Evolutionary conservation across 2,797 vertebrate species (phyloP).

Genomic region (Simalia tracyae): DNA sequence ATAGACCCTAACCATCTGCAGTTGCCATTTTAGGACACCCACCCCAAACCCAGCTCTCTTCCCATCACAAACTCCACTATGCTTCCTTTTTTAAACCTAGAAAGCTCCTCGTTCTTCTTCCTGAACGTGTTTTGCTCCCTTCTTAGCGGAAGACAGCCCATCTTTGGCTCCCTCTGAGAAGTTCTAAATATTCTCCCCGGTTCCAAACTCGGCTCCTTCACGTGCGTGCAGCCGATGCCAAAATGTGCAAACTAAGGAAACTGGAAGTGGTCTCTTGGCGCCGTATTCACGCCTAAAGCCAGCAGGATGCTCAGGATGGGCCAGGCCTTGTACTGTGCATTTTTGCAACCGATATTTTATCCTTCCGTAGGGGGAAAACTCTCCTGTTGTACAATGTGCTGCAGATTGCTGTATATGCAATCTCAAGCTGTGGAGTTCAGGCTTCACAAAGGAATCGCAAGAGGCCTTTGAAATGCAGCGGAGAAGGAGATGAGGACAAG

Average conservation of each 20-base stretch:
- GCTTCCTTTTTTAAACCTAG: neutral
- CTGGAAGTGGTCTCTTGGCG: neutral
- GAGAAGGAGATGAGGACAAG: too few species aligned
- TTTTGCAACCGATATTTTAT: neutral
- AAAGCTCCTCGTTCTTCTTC: neutral
- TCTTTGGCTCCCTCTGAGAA: neutral
- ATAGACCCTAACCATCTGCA: neutral
- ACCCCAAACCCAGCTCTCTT: neutral
- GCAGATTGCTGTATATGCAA: neutral
- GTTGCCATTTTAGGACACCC: neutral
- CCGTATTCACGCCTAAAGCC: neutral
- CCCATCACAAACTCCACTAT: neutral
- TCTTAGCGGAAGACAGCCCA: neutral
- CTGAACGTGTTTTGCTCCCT: neutral
- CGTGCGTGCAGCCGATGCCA: neutral
- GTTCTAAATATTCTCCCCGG: neutral
- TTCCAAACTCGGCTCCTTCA: neutral
- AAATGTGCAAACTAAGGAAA: neutral
- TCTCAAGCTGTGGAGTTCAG: neutral
- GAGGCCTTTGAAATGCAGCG: too few species aligned
- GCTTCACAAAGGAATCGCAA: neutral
- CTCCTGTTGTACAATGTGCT: neutral
- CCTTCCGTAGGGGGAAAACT: neutral
- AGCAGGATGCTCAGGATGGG: neutral
- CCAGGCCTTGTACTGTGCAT: neutral